Evolutionary conservation across 1,140 invertebrate genomes (phyloP).

Genomic region (Marisa cornuarietis): DNA sequence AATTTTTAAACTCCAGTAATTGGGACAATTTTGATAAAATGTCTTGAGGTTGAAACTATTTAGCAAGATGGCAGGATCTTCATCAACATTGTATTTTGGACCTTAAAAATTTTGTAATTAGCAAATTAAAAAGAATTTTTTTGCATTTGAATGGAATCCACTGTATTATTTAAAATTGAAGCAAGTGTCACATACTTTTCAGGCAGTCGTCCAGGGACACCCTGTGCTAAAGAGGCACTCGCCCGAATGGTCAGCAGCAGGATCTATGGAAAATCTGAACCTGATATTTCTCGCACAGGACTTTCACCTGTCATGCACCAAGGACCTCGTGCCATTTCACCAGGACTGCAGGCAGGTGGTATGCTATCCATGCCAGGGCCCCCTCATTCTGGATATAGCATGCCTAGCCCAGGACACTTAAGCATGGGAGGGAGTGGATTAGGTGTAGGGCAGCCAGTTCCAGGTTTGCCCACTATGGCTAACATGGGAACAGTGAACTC

Average conservation of each 20-base stretch:
- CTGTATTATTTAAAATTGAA: background rate
- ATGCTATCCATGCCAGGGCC: conserved; percentile 24
- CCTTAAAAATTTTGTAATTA: background rate
- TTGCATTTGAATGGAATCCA: background rate
- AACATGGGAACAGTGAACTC: background rate
- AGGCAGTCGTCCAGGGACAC: conserved; percentile 47
- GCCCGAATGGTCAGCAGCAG: conserved; percentile 93
- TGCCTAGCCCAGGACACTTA: background rate
- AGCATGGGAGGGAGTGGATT: background rate
- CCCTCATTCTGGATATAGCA: background rate
- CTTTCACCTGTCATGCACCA: conserved; percentile 21
- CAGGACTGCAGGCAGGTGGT: background rate
- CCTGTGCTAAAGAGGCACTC: conserved; percentile 92
- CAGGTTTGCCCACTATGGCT: conserved; percentile 20
- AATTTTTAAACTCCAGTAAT: no score
- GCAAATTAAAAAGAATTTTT: background rate
- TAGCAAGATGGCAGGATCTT: no score
- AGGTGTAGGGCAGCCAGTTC: conserved; percentile 10
- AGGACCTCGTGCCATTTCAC: conserved; percentile 11
- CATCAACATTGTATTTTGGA: no score
- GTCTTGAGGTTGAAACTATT: no score
- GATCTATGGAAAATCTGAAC: conserved; percentile 69
- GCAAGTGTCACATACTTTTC: background rate
- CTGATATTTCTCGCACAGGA: conserved; percentile 29
- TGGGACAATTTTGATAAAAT: no score